Evolutionary conservation across 2,888 invertebrate genomes (phyloP), one percentile per base, ranked within the genome.

Genomic region (Drosophila parthenogenetica): DNA sequence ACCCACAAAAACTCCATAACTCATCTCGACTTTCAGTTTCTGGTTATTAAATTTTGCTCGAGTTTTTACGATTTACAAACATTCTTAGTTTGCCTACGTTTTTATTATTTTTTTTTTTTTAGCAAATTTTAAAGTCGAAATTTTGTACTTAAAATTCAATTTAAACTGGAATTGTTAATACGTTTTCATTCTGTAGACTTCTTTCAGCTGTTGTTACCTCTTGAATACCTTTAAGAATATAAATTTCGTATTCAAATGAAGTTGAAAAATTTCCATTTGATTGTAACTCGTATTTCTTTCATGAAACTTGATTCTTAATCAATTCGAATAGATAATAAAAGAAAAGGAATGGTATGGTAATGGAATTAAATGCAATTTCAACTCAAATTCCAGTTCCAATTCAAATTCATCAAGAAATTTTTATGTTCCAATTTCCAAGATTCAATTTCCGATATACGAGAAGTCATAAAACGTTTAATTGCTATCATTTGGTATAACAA

Each of bases 271-370:
- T 19, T 7, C 32, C 8, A 14, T 37, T 22, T 16, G 11, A 46
- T 16, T 46, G 14, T 29, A 29, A 29, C 29, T 29, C 29, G 29
- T 29, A 8, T 29, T 29, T 29, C 29, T 29, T 35, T 13, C 2
- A 46, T 13, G 16, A 48, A 48, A 48, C 48, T 48, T 48, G 16
- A 48, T 16, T 5, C 48, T 48, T 32, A 1, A 29, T 29, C 29
- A 29, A 29, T 29, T 29, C 8, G 0, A 29, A 29, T 29, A 29
- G 29, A 29, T 2, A 8, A 29, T 29, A 29, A 29, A 29, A 29
- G 8, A 29, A 22, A 22, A 5, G 22, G 22, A 22, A 5, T 5
- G 5, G 5, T 5, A 22, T 22, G 22, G 22, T n/a, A 5, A 22
- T 22, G 22, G 22, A 22, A 22, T 22, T 22, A 22, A 22, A 22